Evolutionary conservation across 2,888 invertebrate species (phyloP).

Genomic region (Philhelius pedissequus): DNA sequence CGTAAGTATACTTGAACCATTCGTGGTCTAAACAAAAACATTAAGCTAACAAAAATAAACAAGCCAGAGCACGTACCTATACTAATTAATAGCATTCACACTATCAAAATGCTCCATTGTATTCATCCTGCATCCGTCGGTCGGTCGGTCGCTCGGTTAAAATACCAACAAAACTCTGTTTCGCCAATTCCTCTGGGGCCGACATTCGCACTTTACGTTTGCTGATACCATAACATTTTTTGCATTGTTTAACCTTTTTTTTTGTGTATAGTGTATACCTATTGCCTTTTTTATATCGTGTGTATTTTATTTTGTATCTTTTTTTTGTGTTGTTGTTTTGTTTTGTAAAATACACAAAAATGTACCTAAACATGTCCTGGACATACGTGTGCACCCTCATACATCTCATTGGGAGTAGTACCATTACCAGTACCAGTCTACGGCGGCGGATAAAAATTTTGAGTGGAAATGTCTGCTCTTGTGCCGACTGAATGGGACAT

Average conservation of each 20-base stretch:
- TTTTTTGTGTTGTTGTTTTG: constrained; percentile 9
- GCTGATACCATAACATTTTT: constrained; percentile 48
- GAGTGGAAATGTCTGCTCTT: constrained; percentile 65
- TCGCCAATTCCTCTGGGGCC: constrained; percentile 28
- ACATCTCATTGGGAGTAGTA: constrained; percentile 34
- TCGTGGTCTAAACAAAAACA: background rate
- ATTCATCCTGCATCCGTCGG: constrained; percentile 17
- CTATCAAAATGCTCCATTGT: constrained; percentile 45
- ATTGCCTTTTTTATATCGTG: constrained; percentile 5
- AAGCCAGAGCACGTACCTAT: constrained; percentile 19
- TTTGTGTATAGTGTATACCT: constrained; percentile 1
- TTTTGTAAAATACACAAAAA: constrained; percentile 37
- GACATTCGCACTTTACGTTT: constrained; percentile 42
- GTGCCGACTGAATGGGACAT: constrained; percentile 59
- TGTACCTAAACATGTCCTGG: constrained; percentile 62
- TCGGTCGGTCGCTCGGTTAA: too few relatives aligned
- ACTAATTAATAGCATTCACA: constrained; percentile 51
- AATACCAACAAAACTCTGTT: constrained; percentile 42
- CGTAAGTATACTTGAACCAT: too few relatives aligned
- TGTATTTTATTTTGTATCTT: background rate
- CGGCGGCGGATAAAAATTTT: constrained; percentile 33
- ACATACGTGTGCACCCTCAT: constrained; percentile 44
- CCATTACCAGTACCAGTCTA: constrained; percentile 14
- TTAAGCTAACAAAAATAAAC: background rate
- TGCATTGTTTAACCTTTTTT: constrained; percentile 16